phyloP scores from a whole-genome alignment of 2,797 vertebrate species.

The Borostomias antarcticus region DNA sequence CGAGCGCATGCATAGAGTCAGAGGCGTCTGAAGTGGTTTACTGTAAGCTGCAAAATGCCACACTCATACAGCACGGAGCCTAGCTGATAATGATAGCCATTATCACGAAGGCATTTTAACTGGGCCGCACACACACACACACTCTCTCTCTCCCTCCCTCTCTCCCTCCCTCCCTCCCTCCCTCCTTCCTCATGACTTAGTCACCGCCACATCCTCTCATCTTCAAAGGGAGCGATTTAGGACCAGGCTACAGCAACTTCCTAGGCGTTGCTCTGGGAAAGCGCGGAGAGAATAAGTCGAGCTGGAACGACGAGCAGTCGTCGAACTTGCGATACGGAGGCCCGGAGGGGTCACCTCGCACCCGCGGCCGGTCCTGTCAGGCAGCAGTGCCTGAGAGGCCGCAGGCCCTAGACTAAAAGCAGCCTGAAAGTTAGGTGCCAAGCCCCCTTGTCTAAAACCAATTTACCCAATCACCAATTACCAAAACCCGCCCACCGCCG shows the following conservation, averaged over 20 bases:
- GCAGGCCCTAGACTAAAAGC: no score
- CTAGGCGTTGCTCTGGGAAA: no score
- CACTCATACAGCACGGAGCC: conserved; percentile 72
- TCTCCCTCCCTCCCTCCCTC: conserved; percentile 47
- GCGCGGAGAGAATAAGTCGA: neutral
- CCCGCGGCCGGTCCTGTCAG: no score
- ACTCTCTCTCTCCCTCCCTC: conserved; percentile 21
- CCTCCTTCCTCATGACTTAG: neutral
- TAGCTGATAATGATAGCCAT: conserved; percentile 74
- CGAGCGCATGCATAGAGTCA: conserved; percentile 49
- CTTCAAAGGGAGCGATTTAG: conserved; percentile 42
- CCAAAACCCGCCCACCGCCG: no score
- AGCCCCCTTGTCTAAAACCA: no score
- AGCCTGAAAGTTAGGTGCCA: no score
- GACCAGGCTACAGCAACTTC: conserved; percentile 35
- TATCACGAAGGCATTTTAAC: conserved; percentile 69
- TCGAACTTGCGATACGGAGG: no score
- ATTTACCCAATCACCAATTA: no score
- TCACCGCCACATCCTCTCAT: conserved; percentile 53
- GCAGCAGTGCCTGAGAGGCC: no score
- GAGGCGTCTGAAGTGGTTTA: conserved; percentile 70
- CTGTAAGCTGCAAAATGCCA: conserved; percentile 76
- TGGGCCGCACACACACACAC: conserved; percentile 41
- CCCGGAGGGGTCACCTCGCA: no score
- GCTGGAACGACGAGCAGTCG: neutral